Evolutionary conservation across 2,113 vertebrate species (phyloP).

Genomic region (Monopterus albus): DNA sequence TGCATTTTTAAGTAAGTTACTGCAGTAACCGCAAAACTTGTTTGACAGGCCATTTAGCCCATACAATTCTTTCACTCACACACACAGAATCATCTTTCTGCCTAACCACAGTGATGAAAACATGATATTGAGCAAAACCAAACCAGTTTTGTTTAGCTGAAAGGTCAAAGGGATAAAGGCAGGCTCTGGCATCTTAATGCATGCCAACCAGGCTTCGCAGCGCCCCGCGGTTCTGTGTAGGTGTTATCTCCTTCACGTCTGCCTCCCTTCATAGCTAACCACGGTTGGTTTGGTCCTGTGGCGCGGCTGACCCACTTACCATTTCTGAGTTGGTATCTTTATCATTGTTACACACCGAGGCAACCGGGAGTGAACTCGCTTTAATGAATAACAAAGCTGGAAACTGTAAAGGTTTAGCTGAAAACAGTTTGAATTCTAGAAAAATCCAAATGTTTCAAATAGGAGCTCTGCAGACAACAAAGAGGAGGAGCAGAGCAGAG

Average conservation of each 20-base stretch:
- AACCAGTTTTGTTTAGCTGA: too few relatives aligned
- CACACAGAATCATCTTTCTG: not conserved
- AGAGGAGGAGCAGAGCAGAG: not conserved
- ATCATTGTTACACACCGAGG: not conserved
- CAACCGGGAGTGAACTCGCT: too few relatives aligned
- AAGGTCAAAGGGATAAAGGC: too few relatives aligned
- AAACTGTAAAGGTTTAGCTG: too few relatives aligned
- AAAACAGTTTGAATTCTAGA: too few relatives aligned
- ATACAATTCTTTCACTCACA: not conserved
- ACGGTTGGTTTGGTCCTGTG: not conserved
- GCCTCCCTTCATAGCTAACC: not conserved
- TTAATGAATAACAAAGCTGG: too few relatives aligned
- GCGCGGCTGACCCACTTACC: too few relatives aligned
- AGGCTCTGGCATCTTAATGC: too few relatives aligned
- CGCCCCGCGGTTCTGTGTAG: not conserved
- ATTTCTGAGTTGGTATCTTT: not conserved
- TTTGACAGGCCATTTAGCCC: not conserved
- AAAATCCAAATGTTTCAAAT: too few relatives aligned
- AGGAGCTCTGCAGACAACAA: too few relatives aligned
- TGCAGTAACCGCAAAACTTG: not conserved
- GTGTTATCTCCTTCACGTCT: not conserved
- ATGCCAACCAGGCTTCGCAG: not conserved
- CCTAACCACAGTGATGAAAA: too few relatives aligned
- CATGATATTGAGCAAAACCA: too few relatives aligned
- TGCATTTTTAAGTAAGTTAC: not conserved